Conservation (phyloP, 2,888 invertebrate species). For the Eumacrocentrus americanus region DNA sequence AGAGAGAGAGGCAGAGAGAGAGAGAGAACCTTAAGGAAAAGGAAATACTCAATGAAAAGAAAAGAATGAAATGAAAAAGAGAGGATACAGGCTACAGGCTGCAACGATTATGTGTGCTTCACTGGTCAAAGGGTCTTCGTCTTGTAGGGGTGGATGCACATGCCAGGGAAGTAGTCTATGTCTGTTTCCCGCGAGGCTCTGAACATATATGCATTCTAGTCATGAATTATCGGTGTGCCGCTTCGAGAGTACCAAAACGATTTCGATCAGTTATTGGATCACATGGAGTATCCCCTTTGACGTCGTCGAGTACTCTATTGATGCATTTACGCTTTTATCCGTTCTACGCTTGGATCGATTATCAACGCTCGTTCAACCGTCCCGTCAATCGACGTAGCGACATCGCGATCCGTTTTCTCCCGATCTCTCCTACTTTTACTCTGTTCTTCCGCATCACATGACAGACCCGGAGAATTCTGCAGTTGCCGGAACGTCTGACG, state of each 20-base stretch:
- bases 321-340: conserved; percentile 20
- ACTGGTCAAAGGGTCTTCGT: conserved; percentile 57
- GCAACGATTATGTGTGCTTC: conserved; percentile 57
- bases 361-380: conserved; percentile 24
- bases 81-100: conserved; percentile 8
- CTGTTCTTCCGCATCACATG: conserved; percentile 25
- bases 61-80: conserved; percentile 10
- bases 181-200: conserved; percentile 28
- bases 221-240: conserved; percentile 41
- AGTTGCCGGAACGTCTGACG: conserved; percentile 24
- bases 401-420: conserved; percentile 2
- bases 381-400: conserved; percentile 21
- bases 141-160: conserved; percentile 29
- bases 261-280: conserved; percentile 49
- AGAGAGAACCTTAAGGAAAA: conserved; percentile 5
- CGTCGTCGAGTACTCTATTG: conserved; percentile 18
- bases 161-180: conserved; percentile 31
- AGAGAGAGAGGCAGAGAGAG: neutral
- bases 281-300: conserved; percentile 28
- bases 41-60: neutral
- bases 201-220: conserved; percentile 32
- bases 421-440: neutral
- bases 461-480: conserved; percentile 17
- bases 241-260: conserved; percentile 21
- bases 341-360: conserved; percentile 8